Evolutionary conservation across 1,140 invertebrate genomes (phyloP), one percentile per base, ranked within the genome.

Genomic region (Cydia fagiglandana): DNA sequence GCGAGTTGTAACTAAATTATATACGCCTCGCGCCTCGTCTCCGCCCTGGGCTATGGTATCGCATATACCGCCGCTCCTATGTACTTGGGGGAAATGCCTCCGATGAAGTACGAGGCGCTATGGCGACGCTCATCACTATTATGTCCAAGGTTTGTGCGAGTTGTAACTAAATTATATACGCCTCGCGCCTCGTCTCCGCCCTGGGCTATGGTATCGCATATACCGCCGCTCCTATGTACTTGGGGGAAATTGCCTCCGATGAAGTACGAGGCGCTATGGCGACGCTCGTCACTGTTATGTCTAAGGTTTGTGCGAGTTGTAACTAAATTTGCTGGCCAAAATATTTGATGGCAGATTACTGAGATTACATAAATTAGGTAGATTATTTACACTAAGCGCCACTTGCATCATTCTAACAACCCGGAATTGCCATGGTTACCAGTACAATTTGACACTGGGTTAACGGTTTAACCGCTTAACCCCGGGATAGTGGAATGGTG

Each of bases 241-340:
- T 96, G 38, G 94, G 95, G 70, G 95, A 96, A 92, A 94, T 97
- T 47, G 93, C 96, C 45, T 94, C 96, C 64, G 90, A 94, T 78
- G 93, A 95, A 73, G 94, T 96, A 2, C 91, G 96, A 12, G 96
- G 97, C 0, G 94, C 95, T 0, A 93, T 96, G 78, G 95, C 96
- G 0, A 95, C 96, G 1, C 91, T 96, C 12, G 95, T 96, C 74
- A 96, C 96, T 30, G 94, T 96, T 9, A 93, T 93, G 92, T 93
- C 91, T 2, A 93, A 93, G 90, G 92, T 94, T 80, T 82, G 78
- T 53, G 50, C 15, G 15, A 53, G 50, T n/a, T 13, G 38, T 41
- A 41, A 41, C 38, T 41, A 41, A 41, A 41, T 41, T 7, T 41
- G 38, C 10, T 41, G 38, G 38, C 38, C 7, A 9, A 10, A 41